Evolutionary conservation across 2,113 vertebrate species (phyloP).

Genomic region (Tapirus terrestris): DNA sequence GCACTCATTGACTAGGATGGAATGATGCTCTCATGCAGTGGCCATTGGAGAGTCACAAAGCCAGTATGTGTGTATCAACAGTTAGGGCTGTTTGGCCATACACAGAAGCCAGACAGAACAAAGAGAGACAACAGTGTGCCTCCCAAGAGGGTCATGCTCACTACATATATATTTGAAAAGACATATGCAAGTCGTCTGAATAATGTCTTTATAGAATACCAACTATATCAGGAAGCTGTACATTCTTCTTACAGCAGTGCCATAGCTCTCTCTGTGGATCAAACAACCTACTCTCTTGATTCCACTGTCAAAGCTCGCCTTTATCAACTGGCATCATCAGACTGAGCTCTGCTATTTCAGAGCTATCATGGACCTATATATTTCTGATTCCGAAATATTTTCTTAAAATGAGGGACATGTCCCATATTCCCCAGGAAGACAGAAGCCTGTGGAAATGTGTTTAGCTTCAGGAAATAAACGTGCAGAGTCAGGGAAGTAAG

Average conservation of each 20-base stretch:
- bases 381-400: not conserved
- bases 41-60: not conserved
- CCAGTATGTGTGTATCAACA: accelerated
- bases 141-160: too few species aligned
- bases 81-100: not conserved
- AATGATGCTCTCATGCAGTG: not conserved
- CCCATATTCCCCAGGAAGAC: not conserved
- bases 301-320: not conserved
- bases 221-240: not conserved
- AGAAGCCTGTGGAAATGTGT: not conserved
- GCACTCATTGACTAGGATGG: not conserved
- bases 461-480: not conserved
- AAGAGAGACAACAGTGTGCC: too few species aligned
- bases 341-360: not conserved
- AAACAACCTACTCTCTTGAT: not conserved
- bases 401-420: not conserved
- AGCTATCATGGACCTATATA: not conserved
- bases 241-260: not conserved
- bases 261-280: not conserved
- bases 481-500: too few species aligned
- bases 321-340: not conserved
- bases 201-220: not conserved
- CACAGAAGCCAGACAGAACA: not conserved
- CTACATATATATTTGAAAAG: not conserved
- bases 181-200: accelerated